Conservation (phyloP, 2,113 vertebrate species). For the Onychorhynchus coronatus region DNA sequence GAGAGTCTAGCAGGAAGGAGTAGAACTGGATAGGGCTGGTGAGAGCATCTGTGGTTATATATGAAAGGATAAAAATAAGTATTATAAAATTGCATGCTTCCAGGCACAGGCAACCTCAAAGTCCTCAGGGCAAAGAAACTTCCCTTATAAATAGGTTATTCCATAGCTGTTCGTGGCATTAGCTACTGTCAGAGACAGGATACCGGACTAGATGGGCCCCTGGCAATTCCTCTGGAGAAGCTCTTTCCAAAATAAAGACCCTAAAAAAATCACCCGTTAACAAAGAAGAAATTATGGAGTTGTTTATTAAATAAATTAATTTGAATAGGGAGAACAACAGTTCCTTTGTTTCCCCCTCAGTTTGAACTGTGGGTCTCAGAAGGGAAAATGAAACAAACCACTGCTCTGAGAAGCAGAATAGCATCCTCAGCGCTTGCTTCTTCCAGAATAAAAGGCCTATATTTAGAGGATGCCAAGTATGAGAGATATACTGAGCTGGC, state of each 20-base stretch:
- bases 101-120: constrained; percentile 48
- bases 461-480: constrained; percentile 57
- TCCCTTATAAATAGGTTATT: constrained; percentile 41
- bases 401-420: neutral
- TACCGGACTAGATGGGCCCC: neutral
- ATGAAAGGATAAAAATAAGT: neutral
- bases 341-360: constrained; percentile 24
- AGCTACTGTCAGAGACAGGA: constrained; percentile 52
- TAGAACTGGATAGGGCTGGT: neutral
- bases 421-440: neutral
- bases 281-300: constrained; percentile 59
- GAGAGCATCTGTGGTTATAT: neutral
- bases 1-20: constrained; percentile 22
- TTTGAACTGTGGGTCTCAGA: constrained; percentile 12
- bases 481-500: constrained; percentile 49
- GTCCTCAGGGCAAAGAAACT: constrained; percentile 22
- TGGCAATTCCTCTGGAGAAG: constrained; percentile 57
- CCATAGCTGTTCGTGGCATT: neutral
- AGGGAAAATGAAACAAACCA: constrained; percentile 62
- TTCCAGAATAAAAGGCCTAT: constrained; percentile 58
- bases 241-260: constrained; percentile 30
- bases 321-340: constrained; percentile 51
- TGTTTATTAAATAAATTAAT: constrained; percentile 65
- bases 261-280: neutral
- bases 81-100: constrained; percentile 25